Conservation (phyloP, 2,113 vertebrate species). For the Manacus vitellinus region DNA sequence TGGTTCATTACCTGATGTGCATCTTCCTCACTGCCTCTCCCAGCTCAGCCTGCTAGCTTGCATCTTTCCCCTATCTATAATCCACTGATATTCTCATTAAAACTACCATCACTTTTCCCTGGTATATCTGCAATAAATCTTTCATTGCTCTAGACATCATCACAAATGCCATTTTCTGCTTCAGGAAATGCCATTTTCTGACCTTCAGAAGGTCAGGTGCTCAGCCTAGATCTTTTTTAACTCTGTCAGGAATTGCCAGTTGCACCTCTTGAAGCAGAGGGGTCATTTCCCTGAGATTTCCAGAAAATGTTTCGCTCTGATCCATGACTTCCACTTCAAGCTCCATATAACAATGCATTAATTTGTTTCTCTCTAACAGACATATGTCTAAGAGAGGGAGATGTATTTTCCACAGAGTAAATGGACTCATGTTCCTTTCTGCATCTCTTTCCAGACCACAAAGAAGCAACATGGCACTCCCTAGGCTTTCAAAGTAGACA, state of each 20-base stretch:
- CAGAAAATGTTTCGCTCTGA: neutral
- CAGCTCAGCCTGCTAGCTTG: neutral
- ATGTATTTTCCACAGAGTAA: neutral
- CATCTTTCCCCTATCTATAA: neutral
- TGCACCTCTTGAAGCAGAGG: neutral
- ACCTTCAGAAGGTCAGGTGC: constrained; percentile 20
- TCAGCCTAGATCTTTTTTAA: neutral
- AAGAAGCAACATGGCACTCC: rapidly evolving
- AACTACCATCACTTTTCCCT: neutral
- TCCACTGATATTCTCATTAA: constrained; percentile 9
- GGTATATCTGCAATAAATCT: neutral
- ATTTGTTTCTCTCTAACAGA: neutral
- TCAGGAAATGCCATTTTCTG: constrained; percentile 17
- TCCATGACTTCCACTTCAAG: neutral
- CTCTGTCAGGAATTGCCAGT: neutral
- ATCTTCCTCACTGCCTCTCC: constrained; percentile 16
- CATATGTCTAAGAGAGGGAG: neutral
- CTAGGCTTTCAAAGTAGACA: neutral
- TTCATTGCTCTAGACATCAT: neutral
- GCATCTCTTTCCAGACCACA: neutral
- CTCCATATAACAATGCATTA: neutral
- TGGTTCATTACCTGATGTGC: constrained; percentile 48
- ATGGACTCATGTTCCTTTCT: neutral
- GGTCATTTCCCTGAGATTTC: neutral
- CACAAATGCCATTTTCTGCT: constrained; percentile 1